phyloP scores from a whole-genome alignment of 2,797 vertebrate species.

The Pseudomugil gertrudae region DNA sequence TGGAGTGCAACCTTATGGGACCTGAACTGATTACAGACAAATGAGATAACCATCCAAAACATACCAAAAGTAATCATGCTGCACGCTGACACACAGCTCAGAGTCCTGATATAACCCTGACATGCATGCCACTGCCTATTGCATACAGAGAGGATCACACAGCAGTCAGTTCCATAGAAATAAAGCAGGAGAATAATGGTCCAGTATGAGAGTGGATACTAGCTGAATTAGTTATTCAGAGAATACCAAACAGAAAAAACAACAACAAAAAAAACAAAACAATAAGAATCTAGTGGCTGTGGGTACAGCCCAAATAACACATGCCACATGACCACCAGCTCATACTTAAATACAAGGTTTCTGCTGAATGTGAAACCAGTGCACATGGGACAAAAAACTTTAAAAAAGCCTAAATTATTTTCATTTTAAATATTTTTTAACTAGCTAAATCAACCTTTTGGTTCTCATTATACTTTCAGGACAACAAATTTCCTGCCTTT shows the following conservation, averaged over 20 bases:
- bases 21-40: conserved; percentile 15
- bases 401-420: background rate
- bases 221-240: conserved; percentile 24
- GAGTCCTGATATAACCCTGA: conserved; percentile 19
- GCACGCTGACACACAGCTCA: conserved; percentile 5
- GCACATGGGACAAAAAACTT: background rate
- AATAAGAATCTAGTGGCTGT: conserved; percentile 16
- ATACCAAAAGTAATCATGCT: conserved; percentile 28
- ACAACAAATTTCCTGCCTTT: too few species aligned
- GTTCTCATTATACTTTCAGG: background rate
- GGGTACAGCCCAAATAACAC: background rate
- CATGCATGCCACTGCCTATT: conserved; percentile 20
- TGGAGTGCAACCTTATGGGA: conserved; percentile 22
- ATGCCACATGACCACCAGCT: conserved; percentile 5
- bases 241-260: conserved; percentile 17
- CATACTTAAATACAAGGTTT: conserved; percentile 1
- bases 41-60: background rate
- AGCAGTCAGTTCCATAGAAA: conserved; percentile 20
- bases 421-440: too few species aligned
- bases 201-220: conserved; percentile 10
- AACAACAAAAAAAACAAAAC: too few species aligned
- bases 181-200: conserved; percentile 17
- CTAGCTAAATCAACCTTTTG: too few species aligned
- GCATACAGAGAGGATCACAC: conserved; percentile 13
- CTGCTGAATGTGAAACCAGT: background rate